A percentile compares a stretch with the other conserved stretches of the same genome.
These are phyloP conservation scores for Nymphalis io DNA, from an alignment of 1,140 invertebrate genomes.

Conservation along the genomic window DNA sequence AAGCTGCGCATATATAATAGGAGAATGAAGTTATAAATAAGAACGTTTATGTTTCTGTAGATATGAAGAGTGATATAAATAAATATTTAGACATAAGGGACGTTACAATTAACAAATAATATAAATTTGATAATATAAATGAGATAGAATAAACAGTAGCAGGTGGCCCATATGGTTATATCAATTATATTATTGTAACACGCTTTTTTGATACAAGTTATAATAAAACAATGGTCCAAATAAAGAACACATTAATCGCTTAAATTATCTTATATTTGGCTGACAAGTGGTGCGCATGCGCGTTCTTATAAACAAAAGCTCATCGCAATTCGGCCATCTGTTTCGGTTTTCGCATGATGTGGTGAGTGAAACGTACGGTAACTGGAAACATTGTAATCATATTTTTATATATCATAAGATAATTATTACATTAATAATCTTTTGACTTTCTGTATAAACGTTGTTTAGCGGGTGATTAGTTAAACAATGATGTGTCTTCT, in stretches of 20 bases:
- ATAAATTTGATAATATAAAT: too few species aligned
- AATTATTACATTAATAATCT: not conserved
- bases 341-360: constrained; percentile 19
- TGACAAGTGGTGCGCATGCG: constrained; percentile 20
- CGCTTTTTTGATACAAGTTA: not conserved
- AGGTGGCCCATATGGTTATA: not conserved
- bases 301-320: constrained; percentile 20
- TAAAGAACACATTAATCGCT: constrained; percentile 20
- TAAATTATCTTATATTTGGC: constrained; percentile 24
- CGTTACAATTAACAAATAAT: too few species aligned
- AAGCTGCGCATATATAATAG: too few species aligned
- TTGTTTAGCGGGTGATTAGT: too few species aligned
- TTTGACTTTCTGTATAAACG: too few species aligned
- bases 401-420: constrained; percentile 5
- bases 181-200: not conserved
- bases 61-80: too few species aligned
- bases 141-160: too few species aligned
- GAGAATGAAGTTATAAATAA: too few species aligned
- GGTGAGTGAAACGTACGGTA: constrained; percentile 2
- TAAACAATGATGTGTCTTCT: too few species aligned
- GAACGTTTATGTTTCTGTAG: too few species aligned
- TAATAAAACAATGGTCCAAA: constrained; percentile 8
- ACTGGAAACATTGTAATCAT: not conserved
- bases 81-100: too few species aligned
- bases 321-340: constrained; percentile 19